Conservation (phyloP, 2,797 vertebrate genomes). For the Phaenicophaeus curvirostris region DNA sequence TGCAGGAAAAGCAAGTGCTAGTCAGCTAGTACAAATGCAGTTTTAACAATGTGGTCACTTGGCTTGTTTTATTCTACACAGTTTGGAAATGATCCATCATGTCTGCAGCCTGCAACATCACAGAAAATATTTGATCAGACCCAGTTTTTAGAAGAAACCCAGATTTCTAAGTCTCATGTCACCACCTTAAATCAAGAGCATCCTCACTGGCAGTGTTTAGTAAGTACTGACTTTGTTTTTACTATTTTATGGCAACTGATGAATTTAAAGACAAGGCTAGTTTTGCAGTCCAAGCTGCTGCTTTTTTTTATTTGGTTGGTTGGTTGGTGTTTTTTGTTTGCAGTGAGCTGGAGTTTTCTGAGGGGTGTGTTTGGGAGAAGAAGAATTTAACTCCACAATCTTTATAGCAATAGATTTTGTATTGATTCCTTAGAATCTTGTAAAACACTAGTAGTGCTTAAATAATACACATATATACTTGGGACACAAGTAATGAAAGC, state of each 20-base stretch:
- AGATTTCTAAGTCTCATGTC: conserved; percentile 59
- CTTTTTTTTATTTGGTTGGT: neutral
- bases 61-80: conserved; percentile 34
- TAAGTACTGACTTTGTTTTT: conserved; percentile 62
- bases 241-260: neutral
- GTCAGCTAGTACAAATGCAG: neutral
- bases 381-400: neutral
- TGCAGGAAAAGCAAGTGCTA: neutral
- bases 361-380: neutral
- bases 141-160: conserved; percentile 70
- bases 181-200: conserved; percentile 67
- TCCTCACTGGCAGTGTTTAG: conserved; percentile 73
- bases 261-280: neutral
- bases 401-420: neutral
- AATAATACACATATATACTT: neutral
- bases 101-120: conserved; percentile 67
- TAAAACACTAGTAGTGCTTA: fast-evolving
- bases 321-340: neutral
- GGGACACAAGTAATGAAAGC: neutral
- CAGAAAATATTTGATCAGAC: conserved; percentile 64
- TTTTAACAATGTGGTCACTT: neutral
- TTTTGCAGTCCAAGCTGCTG: neutral
- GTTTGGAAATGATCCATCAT: conserved; percentile 79
- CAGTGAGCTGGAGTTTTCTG: neutral
- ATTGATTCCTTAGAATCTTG: neutral